A percentile compares a stretch with the other conserved stretches of the same genome.
phyloP scores from a whole-genome alignment of 1,140 invertebrate species.

The Drosophila repletoides region DNA sequence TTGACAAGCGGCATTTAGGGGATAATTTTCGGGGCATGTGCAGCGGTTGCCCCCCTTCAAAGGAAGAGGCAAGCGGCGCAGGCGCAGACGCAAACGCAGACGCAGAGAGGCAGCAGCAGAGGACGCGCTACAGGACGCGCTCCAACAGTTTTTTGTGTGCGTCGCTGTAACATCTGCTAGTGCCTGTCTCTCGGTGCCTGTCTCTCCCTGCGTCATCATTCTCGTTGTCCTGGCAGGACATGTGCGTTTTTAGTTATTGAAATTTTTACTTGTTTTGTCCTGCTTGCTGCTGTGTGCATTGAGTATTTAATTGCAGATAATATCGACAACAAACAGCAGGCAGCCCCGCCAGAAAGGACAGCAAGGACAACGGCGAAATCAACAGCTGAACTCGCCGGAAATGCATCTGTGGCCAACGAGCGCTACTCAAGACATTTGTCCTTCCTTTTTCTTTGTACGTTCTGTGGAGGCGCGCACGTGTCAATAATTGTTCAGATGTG shows the following conservation, averaged over 20 bases:
- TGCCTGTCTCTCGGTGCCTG: neutral
- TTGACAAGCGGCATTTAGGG: conserved; percentile 73
- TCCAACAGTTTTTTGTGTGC: conserved; percentile 62
- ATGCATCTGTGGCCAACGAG: conserved; percentile 55
- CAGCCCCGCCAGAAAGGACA: conserved; percentile 5
- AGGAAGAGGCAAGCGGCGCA: conserved; percentile 19
- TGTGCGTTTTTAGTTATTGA: conserved; percentile 81
- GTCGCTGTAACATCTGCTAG: conserved; percentile 59
- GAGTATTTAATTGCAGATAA: conserved; percentile 81
- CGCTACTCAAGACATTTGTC: conserved; percentile 16
- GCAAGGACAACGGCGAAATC: conserved; percentile 17
- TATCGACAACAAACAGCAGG: conserved; percentile 73
- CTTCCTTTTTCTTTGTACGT: neutral
- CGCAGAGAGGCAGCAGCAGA: conserved; percentile 34
- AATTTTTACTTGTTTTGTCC: conserved; percentile 78
- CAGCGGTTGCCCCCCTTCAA: conserved; percentile 38
- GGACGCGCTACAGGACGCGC: conserved; percentile 54
- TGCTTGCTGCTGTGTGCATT: conserved; percentile 58
- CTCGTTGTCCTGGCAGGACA: conserved; percentile 44
- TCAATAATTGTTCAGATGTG: conserved; percentile 71
- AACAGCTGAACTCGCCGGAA: conserved; percentile 72
- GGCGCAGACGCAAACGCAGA: conserved; percentile 11
- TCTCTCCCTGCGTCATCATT: conserved; percentile 1
- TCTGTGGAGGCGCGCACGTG: conserved; percentile 66
- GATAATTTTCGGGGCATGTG: conserved; percentile 70